Base-by-base conservation (phyloP, 2,888 invertebrate genomes). In the Tachina lurida region DNA sequence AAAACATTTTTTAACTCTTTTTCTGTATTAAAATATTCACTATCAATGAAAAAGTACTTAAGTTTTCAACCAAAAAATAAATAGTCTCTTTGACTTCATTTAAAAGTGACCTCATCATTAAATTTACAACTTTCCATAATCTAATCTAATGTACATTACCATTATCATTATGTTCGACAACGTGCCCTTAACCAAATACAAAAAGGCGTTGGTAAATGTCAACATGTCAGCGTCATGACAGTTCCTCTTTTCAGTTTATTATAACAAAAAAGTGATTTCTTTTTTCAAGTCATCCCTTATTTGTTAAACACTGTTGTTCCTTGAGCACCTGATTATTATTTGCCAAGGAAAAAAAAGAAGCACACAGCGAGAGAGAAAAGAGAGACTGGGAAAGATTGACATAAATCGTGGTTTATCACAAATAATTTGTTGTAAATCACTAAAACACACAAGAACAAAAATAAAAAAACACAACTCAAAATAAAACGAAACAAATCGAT, bases 331-430 rank as follows among this genome's bases (percentile, higher is more conserved):
- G 67, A 56, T 58, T 67, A 60, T 73, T 43, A 63, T 73, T 71
- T 75, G 75, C 41, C 45, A 60, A 74, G n/a, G 60, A 45, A 54
- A 39, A 45, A 15, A 60, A 31, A 67, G 31, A 10, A 1, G 4
- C 10, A 45, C 7, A 13, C 1, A 17, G 1, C 54, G 70, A 31
- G 8, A 67, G 31, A 56, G 31, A 1, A 68, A 2, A 17, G 71
- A 60, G 47, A 75, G 52, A 19, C 22, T 70, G 84, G 63, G 39
- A 39, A 49, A 81, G 80, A 84, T 83, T 90, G 89, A 88, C 88
- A 90, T 90, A 90, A 90, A 91, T 89, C 92, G 91, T 92, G 92
- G 91, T 92, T 92, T 92, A 92, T 92, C 92, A 89, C 91, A 90
- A 90, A 90, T 90, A 89, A 91, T 90, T 90, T 89, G 89, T 89